Evolutionary conservation across 2,888 invertebrate genomes (phyloP).

Genomic region (Tenthredo scrophulariae): DNA sequence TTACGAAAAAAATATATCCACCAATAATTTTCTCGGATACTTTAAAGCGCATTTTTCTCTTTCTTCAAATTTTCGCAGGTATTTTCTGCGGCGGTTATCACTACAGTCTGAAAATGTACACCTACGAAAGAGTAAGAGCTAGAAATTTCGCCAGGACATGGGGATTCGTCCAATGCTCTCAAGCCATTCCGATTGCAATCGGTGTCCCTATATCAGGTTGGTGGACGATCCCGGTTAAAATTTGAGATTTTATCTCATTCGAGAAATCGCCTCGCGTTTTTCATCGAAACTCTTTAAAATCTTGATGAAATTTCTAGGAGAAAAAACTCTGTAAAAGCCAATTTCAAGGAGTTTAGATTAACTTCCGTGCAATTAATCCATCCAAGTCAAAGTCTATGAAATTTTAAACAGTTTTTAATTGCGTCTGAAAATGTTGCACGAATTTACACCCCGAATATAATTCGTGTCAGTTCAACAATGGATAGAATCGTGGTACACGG

Average conservation of each 20-base stretch:
- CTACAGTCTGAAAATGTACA: constrained; percentile 94
- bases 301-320: too few species aligned
- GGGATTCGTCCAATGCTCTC: constrained; percentile 94
- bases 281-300: too few species aligned
- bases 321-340: too few species aligned
- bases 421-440: too few species aligned
- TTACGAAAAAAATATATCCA: not conserved
- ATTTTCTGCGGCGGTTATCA: constrained; percentile 94
- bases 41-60: too few species aligned
- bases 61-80: constrained; percentile 78
- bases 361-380: too few species aligned
- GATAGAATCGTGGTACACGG: not conserved
- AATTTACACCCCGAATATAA: too few species aligned
- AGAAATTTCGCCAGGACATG: constrained; percentile 93
- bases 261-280: too few species aligned
- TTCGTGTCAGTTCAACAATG: too few species aligned
- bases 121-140: constrained; percentile 91
- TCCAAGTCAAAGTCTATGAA: too few species aligned
- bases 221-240: not conserved
- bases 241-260: not conserved
- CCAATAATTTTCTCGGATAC: constrained; percentile 9
- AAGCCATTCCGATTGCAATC: constrained; percentile 91
- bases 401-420: too few species aligned
- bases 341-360: too few species aligned
- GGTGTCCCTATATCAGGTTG: constrained; percentile 91